These are phyloP conservation scores for Parasteatoda lunata DNA, from an alignment of 2,888 invertebrate genomes.

Conservation along the genomic window DNA sequence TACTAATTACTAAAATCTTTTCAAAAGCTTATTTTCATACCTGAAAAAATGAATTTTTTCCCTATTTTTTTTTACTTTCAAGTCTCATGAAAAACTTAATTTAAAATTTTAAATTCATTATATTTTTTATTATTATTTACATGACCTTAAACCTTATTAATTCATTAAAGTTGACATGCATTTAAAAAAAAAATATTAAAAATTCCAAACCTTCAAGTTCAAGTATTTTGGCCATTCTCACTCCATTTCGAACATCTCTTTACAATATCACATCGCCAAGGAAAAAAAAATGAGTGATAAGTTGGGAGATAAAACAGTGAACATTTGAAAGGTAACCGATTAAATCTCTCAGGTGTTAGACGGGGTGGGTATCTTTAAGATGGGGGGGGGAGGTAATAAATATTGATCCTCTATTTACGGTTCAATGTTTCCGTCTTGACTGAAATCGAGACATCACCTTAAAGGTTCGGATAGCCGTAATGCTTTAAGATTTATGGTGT, in stretches of 20 bases:
- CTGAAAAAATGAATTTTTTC: too few species aligned
- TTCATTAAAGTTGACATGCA: too few species aligned
- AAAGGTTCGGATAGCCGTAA: constrained; percentile 43
- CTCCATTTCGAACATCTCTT: neutral
- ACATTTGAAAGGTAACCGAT: constrained; percentile 45
- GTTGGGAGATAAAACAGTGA: constrained; percentile 17
- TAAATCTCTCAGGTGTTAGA: constrained; percentile 36
- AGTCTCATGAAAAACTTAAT: too few species aligned
- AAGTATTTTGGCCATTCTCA: neutral
- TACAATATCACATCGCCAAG: constrained; percentile 18
- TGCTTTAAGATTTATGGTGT: constrained; percentile 66
- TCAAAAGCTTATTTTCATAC: too few species aligned
- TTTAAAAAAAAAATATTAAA: too few species aligned
- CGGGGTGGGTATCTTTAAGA: neutral
- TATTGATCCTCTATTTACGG: constrained; percentile 58
- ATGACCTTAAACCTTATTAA: too few species aligned
- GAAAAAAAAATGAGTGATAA: constrained; percentile 13
- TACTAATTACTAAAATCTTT: too few species aligned
- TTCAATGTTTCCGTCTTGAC: constrained; percentile 42
- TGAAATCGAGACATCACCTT: constrained; percentile 65
- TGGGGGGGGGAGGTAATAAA: constrained; percentile 40
- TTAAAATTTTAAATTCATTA: too few species aligned
- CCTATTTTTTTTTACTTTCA: too few species aligned
- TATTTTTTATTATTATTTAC: too few species aligned
- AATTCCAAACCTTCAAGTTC: neutral